Evolutionary conservation across 92 coral and sea anemone genomes (phyloP), one percentile per base, ranked within the genome.

Genomic region (Porites evermanni): DNA sequence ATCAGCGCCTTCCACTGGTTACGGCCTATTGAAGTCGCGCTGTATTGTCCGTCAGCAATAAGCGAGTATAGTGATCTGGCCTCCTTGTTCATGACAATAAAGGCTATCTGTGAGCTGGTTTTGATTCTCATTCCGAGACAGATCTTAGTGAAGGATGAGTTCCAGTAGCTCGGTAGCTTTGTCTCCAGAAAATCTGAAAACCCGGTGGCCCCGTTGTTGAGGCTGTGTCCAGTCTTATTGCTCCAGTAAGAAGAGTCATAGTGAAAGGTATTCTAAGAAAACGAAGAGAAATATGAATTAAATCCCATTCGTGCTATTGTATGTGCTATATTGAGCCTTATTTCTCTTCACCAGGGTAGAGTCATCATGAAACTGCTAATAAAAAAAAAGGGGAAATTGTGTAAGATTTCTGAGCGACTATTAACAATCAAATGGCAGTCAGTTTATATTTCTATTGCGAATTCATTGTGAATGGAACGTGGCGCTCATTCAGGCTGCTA

Each of bases 1-100:
- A 89, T 12, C 8, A 89, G 92, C 17, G 81, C 18, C 61, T 80
- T 58, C 92, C 92, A 89, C 53, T 79, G 23, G 32, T 67, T 24
- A 24, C 72, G 72, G 13, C 72, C 72, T 50, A 21, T 12, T 21
- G 38, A 23, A 14, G 72, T 67, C 6, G 50, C 12, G 3, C 72
- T 44, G 16, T 67, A 20, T 67, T 67, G 44, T 44, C 72, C 72
- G 47, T 67, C 72, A 16, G 72, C 72, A 44, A 67, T 67, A 11
- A 67, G 72, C 16, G 72, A 67, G 44, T 7, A 67, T 14, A 67
- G 72, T 4, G 72, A 67, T 4, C 38, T 67, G 72, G 32, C 44
- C 32, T 9, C 10, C 72, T 67, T 21, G 50, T 21, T 21, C 44
- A 67, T 67, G 16, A 23, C 72, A 21, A 67, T 23, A 24, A 67